Conservation (phyloP, 2,888 invertebrate species). For the Stictocephala bisonia region DNA sequence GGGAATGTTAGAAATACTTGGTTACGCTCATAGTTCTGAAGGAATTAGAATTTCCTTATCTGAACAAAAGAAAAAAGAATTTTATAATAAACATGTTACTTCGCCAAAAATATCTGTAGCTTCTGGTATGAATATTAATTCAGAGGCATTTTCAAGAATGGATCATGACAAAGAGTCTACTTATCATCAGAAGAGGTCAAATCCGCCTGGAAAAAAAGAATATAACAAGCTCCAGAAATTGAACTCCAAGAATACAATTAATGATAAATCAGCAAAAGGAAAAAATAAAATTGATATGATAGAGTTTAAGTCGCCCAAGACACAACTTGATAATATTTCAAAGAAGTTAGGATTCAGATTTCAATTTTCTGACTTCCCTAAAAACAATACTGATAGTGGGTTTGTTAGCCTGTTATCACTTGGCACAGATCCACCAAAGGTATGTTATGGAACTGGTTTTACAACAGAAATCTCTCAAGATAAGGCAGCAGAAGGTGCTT, state of each 20-base stretch:
- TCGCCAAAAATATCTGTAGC: background rate
- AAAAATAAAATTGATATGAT: no score
- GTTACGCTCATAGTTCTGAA: background rate
- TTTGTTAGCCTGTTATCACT: constrained; percentile 5
- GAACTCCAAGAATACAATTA: no score
- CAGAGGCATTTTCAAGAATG: background rate
- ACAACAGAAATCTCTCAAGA: background rate
- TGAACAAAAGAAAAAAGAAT: background rate
- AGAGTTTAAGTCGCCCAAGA: no score
- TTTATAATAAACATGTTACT: background rate
- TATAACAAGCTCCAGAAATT: no score
- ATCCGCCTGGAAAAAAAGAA: no score
- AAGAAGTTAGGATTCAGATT: constrained; percentile 18
- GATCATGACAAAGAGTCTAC: background rate
- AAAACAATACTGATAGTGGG: background rate
- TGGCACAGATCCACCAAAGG: constrained; percentile 6
- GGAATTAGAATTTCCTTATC: background rate
- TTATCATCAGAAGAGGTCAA: no score
- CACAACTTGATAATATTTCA: background rate
- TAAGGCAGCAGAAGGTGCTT: constrained; percentile 7
- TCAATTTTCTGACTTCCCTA: constrained; percentile 23
- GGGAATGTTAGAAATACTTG: constrained; percentile 7
- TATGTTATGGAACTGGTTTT: constrained; percentile 2
- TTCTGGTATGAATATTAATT: constrained; percentile 8
- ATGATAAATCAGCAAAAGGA: no score